These are phyloP conservation scores for Bombus confusus DNA, from an alignment of 1,140 invertebrate genomes.

Conservation along the genomic window DNA sequence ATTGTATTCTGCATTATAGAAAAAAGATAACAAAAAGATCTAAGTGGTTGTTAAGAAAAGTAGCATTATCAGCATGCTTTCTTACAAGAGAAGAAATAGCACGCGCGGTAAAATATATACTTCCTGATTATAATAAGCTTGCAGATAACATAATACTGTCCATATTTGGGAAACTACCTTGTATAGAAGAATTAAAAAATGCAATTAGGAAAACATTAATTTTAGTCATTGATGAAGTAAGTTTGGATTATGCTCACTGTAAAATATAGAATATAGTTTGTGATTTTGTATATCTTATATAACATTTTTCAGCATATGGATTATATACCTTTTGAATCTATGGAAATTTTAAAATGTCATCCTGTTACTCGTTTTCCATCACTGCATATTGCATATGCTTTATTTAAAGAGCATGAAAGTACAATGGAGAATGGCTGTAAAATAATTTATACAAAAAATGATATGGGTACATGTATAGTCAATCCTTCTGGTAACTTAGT, in stretches of 20 bases:
- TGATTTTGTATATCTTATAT: conserved; percentile 26
- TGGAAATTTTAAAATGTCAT: conserved; percentile 85
- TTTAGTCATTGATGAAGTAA: conserved; percentile 87
- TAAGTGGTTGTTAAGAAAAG: conserved; percentile 83
- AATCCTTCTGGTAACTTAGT: conserved; percentile 88
- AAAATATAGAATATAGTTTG: not conserved
- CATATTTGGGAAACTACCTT: conserved; percentile 76
- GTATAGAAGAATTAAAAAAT: conserved; percentile 77
- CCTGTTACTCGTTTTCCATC: conserved; percentile 89
- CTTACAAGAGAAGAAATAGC: conserved; percentile 80
- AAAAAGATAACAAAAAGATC: conserved; percentile 76
- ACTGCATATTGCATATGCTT: conserved; percentile 86
- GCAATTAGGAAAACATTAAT: conserved; percentile 84
- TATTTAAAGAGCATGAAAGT: conserved; percentile 85
- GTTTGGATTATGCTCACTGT: not conserved
- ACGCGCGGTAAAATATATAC: conserved; percentile 74
- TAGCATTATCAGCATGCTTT: conserved; percentile 74
- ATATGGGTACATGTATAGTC: conserved; percentile 84
- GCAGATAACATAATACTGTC: conserved; percentile 77
- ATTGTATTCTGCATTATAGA: conserved; percentile 50
- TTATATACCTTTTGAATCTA: conserved; percentile 89
- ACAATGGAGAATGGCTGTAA: conserved; percentile 84
- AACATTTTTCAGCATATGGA: conserved; percentile 85
- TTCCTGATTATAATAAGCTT: conserved; percentile 80
- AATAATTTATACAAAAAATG: conserved; percentile 74